A percentile compares a stretch with the other conserved stretches of the same genome.
Conservation (phyloP, 2,113 vertebrate species). For the Octodon degus region DNA sequence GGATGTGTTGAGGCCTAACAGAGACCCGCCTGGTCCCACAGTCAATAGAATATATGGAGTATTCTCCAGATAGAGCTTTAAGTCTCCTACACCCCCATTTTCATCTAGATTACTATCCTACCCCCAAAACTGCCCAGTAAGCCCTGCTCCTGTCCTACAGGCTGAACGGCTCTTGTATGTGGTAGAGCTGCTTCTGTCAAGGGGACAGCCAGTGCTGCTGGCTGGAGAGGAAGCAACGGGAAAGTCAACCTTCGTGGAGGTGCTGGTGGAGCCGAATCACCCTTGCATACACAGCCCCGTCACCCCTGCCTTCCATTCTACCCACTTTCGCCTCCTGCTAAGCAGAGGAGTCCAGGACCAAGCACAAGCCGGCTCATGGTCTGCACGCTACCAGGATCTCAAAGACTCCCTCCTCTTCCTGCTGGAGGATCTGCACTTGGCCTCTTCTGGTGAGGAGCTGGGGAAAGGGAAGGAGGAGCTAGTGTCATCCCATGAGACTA, state of each 20-base stretch:
- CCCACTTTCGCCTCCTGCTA: constrained; percentile 84
- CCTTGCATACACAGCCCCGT: constrained; percentile 78
- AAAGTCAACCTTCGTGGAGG: constrained; percentile 88
- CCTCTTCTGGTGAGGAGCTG: constrained; percentile 86
- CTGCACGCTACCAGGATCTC: neutral
- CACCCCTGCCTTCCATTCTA: constrained; percentile 79
- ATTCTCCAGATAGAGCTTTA: constrained; percentile 27
- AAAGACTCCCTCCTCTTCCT: constrained; percentile 83
- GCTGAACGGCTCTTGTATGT: constrained; percentile 84
- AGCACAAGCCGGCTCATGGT: neutral
- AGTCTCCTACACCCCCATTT: constrained; percentile 30
- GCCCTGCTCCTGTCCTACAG: constrained; percentile 78
- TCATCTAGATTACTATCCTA: neutral
- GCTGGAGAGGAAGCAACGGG: constrained; percentile 89
- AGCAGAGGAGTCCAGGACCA: constrained; percentile 73
- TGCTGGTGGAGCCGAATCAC: constrained; percentile 82
- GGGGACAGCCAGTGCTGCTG: constrained; percentile 87
- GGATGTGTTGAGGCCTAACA: neutral
- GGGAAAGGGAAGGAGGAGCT: neutral
- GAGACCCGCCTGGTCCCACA: neutral
- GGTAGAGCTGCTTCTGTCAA: constrained; percentile 86
- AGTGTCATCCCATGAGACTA: neutral
- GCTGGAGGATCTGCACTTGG: constrained; percentile 91
- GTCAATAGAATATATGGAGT: neutral
- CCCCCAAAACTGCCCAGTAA: constrained; percentile 28